Conservation (phyloP, 2,797 vertebrate genomes). For the Channallabes apus region DNA sequence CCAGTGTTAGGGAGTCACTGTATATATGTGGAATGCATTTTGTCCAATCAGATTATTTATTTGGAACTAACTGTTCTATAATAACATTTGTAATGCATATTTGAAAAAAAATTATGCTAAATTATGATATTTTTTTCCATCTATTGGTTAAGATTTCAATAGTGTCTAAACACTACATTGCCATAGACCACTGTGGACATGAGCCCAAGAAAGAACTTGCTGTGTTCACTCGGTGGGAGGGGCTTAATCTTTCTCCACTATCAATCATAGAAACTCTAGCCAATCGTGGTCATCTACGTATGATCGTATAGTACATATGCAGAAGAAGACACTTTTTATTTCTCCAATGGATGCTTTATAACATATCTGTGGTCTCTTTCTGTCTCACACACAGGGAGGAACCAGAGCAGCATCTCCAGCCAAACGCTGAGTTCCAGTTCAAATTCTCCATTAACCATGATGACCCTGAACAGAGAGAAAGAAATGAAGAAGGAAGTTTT, state of each 20-base stretch:
- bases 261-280: not conserved
- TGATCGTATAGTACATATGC: not conserved
- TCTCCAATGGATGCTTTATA: not conserved
- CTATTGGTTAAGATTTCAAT: not conserved
- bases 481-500: constrained; percentile 57
- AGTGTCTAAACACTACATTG: not conserved
- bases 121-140: not conserved
- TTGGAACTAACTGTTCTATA: too few relatives aligned
- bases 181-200: not conserved
- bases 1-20: too few relatives aligned
- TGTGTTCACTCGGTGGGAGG: not conserved
- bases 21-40: too few relatives aligned
- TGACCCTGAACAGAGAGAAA: constrained; percentile 60
- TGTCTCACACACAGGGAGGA: constrained; percentile 73
- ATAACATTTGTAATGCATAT: not conserved
- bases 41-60: too few relatives aligned
- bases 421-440: constrained; percentile 82
- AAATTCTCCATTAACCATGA: constrained; percentile 60
- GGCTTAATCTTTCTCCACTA: not conserved
- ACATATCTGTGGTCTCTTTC: not conserved
- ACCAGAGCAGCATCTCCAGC: constrained; percentile 89
- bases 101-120: not conserved
- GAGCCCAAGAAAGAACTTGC: not conserved
- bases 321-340: not conserved
- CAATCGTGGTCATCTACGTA: not conserved